Conservation (phyloP, 2,113 vertebrate species). For the Glaucomys volans region DNA sequence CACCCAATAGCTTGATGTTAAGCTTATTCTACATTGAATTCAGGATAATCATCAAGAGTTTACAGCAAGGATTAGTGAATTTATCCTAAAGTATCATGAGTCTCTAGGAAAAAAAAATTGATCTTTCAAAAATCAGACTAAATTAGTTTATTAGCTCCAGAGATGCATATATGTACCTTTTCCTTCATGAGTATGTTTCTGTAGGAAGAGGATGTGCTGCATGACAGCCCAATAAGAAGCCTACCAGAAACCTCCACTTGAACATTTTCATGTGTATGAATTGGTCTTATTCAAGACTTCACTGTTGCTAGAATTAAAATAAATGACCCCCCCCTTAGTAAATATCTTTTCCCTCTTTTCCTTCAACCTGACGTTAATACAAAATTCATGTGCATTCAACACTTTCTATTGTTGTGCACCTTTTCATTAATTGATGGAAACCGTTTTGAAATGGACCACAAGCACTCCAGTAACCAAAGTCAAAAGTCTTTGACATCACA, state of each 20-base stretch:
- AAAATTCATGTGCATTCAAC: neutral
- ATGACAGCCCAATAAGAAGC: neutral
- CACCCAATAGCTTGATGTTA: neutral
- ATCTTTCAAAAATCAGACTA: neutral
- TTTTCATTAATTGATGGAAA: neutral
- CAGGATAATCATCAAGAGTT: slow-evolving; percentile 18
- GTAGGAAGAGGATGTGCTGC: neutral
- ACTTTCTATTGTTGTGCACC: neutral
- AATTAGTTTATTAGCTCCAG: neutral
- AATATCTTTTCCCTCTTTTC: neutral
- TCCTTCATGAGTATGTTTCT: neutral
- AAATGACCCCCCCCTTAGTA: neutral
- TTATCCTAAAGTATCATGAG: neutral
- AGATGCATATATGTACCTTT: neutral
- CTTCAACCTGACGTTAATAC: neutral
- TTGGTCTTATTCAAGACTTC: neutral
- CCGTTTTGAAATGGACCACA: neutral
- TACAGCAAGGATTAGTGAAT: neutral
- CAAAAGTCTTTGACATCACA: neutral
- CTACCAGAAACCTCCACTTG: neutral
- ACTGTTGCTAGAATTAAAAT: neutral
- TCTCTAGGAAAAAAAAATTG: neutral
- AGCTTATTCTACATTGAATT: neutral
- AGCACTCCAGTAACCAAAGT: neutral
- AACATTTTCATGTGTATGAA: neutral